A percentile compares a stretch with the other conserved stretches of the same genome.
Evolutionary conservation across 2,888 invertebrate genomes (phyloP).

Genomic region (Aromia moschata): DNA sequence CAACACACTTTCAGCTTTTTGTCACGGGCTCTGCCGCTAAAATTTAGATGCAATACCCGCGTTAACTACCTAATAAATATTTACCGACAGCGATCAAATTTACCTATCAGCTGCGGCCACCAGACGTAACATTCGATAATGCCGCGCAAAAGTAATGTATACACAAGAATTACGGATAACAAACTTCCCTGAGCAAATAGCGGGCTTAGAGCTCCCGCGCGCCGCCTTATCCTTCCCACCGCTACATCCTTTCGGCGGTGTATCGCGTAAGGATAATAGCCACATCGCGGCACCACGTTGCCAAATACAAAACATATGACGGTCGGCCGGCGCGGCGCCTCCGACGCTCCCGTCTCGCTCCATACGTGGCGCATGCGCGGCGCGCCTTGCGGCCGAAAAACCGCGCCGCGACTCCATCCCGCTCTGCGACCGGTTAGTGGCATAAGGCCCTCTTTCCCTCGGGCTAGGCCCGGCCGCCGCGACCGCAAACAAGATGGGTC

Average conservation of each 20-base stretch:
- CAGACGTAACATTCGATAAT: conserved; percentile 27
- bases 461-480: conserved; percentile 74
- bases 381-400: conserved; percentile 62
- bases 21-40: no score
- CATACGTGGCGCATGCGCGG: conserved; percentile 61
- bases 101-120: conserved; percentile 30
- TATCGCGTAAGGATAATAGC: conserved; percentile 58
- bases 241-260: conserved; percentile 42
- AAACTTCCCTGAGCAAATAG: conserved; percentile 39
- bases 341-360: conserved; percentile 44
- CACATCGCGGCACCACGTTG: conserved; percentile 56
- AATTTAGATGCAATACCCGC: no score
- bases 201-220: conserved; percentile 34
- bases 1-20: no score
- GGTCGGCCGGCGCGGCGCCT: conserved; percentile 45
- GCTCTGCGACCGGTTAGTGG: conserved; percentile 66
- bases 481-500: conserved; percentile 74
- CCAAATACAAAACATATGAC: conserved; percentile 59
- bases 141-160: conserved; percentile 34
- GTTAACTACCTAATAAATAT: not conserved
- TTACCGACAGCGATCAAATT: conserved; percentile 22
- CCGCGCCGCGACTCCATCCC: conserved; percentile 61
- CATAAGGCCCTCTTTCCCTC: conserved; percentile 74
- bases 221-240: conserved; percentile 39
- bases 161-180: conserved; percentile 40